Evolutionary conservation across 1,140 invertebrate genomes (phyloP), one percentile per base, ranked within the genome.

Genomic region (Cecropterus lyciades): DNA sequence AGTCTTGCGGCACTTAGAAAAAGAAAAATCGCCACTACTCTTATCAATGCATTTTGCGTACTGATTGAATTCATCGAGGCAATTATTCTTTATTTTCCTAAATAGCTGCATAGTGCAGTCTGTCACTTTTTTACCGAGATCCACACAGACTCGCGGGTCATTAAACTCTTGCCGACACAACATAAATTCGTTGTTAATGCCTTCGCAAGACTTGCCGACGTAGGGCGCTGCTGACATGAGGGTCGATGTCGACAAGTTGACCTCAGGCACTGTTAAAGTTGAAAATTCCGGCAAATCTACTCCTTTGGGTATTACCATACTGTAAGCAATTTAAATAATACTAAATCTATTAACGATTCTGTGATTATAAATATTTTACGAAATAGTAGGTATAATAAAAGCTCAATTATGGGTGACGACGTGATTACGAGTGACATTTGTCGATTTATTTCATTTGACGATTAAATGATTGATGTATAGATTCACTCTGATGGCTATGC

Each of bases 151-250:
- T 13, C 98, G 92, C 0, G 98, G 97, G 93, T 99, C 98, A 14
- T 95, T 92, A 45, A 94, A 85, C 92, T 99, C 99, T 42, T 92
- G 77, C 15, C 95, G 94, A 79, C 98, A 99, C 10, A 99, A 90
- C 95, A 98, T 97, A 86, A 98, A 99, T 92, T 99, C 98, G 95
- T 99, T 98, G 87, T 97, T 98, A 65, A 96, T 91, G 40, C 92
- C 84, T 93, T 99, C 97, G 87, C 98, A 99, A 74, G 95, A 94
- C 92, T 98, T 98, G 69, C 98, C 98, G 67, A 99, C 93, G 91
- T 98, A 97, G 72, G 97, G 95, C 27, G 96, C 93, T 2, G 96
- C 97, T n/a, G 97, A 95, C 72, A 95, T 94, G 9, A 99, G 92
- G 20, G 95, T 94, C 3, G 97, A 93, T n/a, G 95, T 95, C 8